Conservation (phyloP, 2,888 invertebrate species). For the Eumerus sabulonum region DNA sequence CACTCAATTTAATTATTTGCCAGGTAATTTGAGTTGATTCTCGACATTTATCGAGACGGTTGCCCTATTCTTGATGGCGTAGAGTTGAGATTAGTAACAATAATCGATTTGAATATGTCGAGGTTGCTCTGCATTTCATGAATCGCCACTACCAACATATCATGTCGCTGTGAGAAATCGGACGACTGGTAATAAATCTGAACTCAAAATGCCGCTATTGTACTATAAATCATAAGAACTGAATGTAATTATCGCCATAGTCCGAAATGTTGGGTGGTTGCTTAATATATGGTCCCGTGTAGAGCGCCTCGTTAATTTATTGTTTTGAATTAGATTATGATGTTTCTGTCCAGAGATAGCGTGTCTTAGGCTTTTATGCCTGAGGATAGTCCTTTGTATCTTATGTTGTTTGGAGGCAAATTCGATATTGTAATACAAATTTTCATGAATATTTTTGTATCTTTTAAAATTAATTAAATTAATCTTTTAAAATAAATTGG, state of each 20-base stretch:
- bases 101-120: slow-evolving; percentile 50
- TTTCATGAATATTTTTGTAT: too few species aligned
- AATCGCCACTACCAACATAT: neutral
- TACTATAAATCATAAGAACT: slow-evolving; percentile 53
- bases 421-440: too few species aligned
- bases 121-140: neutral
- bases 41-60: slow-evolving; percentile 4
- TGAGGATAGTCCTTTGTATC: too few species aligned
- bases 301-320: too few species aligned
- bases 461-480: too few species aligned
- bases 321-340: neutral
- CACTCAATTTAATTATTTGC: slow-evolving; percentile 69
- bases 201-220: slow-evolving; percentile 55
- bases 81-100: slow-evolving; percentile 1
- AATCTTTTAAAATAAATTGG: too few species aligned
- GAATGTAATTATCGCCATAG: slow-evolving; percentile 26
- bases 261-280: too few species aligned
- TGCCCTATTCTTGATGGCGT: slow-evolving; percentile 1
- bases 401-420: slow-evolving; percentile 3
- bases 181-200: slow-evolving; percentile 45
- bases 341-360: slow-evolving; percentile 11
- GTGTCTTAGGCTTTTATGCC: slow-evolving; percentile 23
- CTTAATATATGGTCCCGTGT: too few species aligned
- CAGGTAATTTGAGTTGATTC: slow-evolving; percentile 29
- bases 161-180: slow-evolving; percentile 44